Base-by-base conservation (phyloP, 2,113 vertebrate species). In the Lonchura striata region DNA sequence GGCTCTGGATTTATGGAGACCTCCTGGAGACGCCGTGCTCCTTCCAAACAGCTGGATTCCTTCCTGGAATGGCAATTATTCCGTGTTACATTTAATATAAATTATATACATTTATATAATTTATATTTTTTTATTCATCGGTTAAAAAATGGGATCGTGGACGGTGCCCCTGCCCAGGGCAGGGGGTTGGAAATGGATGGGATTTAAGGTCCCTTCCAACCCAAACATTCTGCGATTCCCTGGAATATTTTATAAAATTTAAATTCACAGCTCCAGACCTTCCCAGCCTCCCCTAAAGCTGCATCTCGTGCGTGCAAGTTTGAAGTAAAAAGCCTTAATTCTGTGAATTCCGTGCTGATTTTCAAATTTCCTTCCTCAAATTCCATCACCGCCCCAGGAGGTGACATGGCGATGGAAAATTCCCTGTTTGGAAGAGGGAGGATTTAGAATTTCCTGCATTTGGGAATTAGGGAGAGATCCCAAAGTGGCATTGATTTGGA, bases 351-450 rank as follows among this genome's bases (percentile, higher is more conserved):
- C 0, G 2, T 25, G 71, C 33, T 66, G 4, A 8, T 37, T 75
- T 31, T 53, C 42, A 10, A 0, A 44, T 71, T 63, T 46, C 69
- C 53, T 30, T 30, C 41, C 44, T 52, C 13, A 19, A 16, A 18
- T 37, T 24, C 9, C 27, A 1, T 13, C 2, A 1, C 22, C 5
- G 0, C 23, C 15, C 3, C 35, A 7, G 16, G 6, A 30, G 21
- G 16, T 12, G 61, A 70, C 4, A 0, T 0, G 13, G 47, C 46
- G 44, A n/a, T 0, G 0, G n/a, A 41, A 18, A 33, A 37, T 61
- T 61, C 65, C 42, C 63, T 19, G 7, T 13, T 61, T 14, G 7
- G 59, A 70, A 74, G 28, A 33, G 39, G 47, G 52, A 46, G 8
- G 47, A 25, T 60, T 79, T 14, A 25, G 57, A 41, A n/a, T 50